These are phyloP conservation scores for Elachura formosa DNA, from an alignment of 2,113 vertebrate species.

Conservation along the genomic window DNA sequence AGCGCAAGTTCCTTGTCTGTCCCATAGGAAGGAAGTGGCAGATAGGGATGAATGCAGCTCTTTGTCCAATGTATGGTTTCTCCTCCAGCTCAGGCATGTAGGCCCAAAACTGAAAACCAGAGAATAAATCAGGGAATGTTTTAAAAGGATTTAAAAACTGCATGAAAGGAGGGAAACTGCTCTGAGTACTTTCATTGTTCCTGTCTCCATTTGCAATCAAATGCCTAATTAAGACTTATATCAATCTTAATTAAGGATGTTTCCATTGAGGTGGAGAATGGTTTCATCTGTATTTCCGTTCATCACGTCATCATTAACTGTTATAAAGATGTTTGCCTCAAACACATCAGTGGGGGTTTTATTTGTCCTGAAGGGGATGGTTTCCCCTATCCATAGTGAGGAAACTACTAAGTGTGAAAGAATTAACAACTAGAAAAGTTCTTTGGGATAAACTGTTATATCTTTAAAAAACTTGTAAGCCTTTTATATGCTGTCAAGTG, in stretches of 20 bases:
- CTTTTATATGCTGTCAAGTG: background rate
- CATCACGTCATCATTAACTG: conserved; percentile 45
- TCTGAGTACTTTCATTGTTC: background rate
- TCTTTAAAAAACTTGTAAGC: background rate
- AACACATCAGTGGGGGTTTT: background rate
- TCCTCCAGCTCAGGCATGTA: background rate
- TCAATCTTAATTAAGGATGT: conserved; percentile 40
- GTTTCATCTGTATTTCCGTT: conserved; percentile 11
- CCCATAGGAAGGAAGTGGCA: background rate
- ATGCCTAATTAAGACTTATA: conserved; percentile 16
- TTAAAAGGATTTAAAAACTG: background rate
- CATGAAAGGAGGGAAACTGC: background rate
- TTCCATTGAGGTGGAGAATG: conserved; percentile 33
- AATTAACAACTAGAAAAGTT: background rate
- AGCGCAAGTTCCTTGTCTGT: background rate
- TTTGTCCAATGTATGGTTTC: background rate
- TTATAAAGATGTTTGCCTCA: background rate
- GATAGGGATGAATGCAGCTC: background rate
- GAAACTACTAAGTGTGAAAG: background rate
- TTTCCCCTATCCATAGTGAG: background rate
- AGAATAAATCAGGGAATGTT: background rate
- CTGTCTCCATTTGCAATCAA: conserved; percentile 16
- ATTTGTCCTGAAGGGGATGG: background rate
- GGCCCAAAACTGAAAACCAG: background rate
- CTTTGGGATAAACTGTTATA: background rate